Base-by-base conservation (phyloP, 2,888 invertebrate species). In the Neoitamus cyanurus region DNA sequence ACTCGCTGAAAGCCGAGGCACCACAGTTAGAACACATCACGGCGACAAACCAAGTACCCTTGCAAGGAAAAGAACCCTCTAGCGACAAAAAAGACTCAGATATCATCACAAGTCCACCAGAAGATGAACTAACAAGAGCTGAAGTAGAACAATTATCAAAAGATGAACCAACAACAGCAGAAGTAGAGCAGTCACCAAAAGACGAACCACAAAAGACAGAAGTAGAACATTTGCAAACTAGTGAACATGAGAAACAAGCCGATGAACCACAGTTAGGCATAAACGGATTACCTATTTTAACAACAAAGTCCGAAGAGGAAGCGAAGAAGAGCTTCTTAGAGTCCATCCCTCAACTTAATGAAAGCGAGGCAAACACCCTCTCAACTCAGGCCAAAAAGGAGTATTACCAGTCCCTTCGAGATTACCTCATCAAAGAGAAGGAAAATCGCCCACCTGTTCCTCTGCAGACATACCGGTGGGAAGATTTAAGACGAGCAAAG, bases 381-480 rank as follows among this genome's bases (percentile, higher is more conserved):
- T 89, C 90, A 11, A 89, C 89, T 13, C 89, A 90, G 86, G 90
- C 89, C 83, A 90, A 91, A 85, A 88, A 89, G 11, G 90, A 91
- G 85, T 90, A 91, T 84, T 91, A 91, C 86, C 90, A 90, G 84
- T 90, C 90, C 0, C 86, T 91, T 68, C 89, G 90, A 85, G 90
- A 91, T 85, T 91, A 90, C 87, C 87, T 90, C 69, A 87, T 90
- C 68, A 88, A 89, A 46, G 88, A 87, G 72, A 58, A 58, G 58
- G 88, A 87, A 73, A 84, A 88, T 31, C 90, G 91, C 85, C 90
- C 87, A 86, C 94, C 94, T 87, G 93, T 95, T 88, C 96, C 96
- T 86, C 92, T 95, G 88, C 94, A 95, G 91, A 96, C 96, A 83
- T 96, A 96, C 91, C 93, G 94, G 92, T 96, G 96, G 96, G 96